Percentiles rank a stretch among this genome's conserved stretches.
Conservation (phyloP, 2,113 vertebrate species). For the Rallus limicola region DNA sequence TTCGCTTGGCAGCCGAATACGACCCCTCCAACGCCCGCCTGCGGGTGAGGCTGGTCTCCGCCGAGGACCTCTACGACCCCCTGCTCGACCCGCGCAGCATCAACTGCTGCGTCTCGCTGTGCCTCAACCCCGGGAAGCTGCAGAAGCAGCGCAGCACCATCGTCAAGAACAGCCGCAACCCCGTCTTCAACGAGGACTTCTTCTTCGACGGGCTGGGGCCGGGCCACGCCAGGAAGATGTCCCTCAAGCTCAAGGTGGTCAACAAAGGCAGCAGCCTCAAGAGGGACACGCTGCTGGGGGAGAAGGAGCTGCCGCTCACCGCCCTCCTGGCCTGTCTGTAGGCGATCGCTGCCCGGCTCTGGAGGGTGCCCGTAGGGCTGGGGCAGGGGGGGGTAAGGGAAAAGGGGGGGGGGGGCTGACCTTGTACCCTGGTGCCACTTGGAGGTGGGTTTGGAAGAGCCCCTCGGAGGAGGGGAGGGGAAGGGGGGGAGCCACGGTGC, state of each 20-base stretch:
- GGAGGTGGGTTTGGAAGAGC: background rate
- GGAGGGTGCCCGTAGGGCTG: background rate
- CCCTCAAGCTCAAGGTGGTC: conserved; percentile 94
- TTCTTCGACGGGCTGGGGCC: conserved; percentile 92
- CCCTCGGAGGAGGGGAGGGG: background rate
- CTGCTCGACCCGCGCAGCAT: conserved; percentile 88
- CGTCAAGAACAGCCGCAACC: conserved; percentile 95
- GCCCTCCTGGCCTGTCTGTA: conserved; percentile 81
- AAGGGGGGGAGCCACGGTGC: background rate
- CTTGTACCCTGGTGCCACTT: background rate
- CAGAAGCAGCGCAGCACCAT: conserved; percentile 98
- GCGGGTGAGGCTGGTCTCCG: conserved; percentile 85
- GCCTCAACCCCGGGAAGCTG: conserved; percentile 92
- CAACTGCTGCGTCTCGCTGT: conserved; percentile 94
- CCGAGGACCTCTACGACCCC: conserved; percentile 89
- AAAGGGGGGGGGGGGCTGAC: background rate
- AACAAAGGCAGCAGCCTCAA: conserved; percentile 98
- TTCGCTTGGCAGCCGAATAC: conserved; percentile 88
- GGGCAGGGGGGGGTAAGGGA: background rate
- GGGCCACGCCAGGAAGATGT: conserved; percentile 85
- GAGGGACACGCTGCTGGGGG: conserved; percentile 91
- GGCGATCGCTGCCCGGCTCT: background rate
- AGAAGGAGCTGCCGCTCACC: conserved; percentile 87
- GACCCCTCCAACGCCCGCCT: conserved; percentile 86
- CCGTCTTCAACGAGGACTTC: conserved; percentile 97